These are phyloP conservation scores for Omphaloscelis lunosa DNA, from an alignment of 2,888 invertebrate species.

Conservation along the genomic window DNA sequence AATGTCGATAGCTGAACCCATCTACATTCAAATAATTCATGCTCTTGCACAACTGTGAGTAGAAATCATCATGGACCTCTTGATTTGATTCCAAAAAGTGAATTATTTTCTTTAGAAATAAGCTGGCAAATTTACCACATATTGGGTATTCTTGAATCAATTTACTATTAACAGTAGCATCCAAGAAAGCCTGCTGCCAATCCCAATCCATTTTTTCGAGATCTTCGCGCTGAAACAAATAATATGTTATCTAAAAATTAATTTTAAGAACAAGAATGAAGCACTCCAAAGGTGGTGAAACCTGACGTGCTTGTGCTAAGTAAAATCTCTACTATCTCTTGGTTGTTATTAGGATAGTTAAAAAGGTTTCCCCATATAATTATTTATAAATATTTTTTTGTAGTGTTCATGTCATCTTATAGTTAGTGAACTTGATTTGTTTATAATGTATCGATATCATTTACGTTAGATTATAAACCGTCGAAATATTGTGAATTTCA, in stretches of 20 bases:
- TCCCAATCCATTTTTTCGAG: constrained; percentile 82
- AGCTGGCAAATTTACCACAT: constrained; percentile 91
- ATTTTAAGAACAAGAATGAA: neutral
- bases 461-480: no score
- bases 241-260: neutral
- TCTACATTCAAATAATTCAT: constrained; percentile 80
- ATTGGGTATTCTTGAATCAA: constrained; percentile 91
- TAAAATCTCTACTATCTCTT: neutral
- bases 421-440: no score
- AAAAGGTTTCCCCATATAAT: neutral
- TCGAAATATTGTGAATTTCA: no score
- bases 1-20: constrained; percentile 92
- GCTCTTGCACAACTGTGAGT: constrained; percentile 89
- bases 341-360: neutral
- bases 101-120: constrained; percentile 92
- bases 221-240: constrained; percentile 76
- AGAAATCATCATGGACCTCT: constrained; percentile 93
- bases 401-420: neutral
- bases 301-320: neutral
- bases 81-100: constrained; percentile 88
- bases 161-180: constrained; percentile 90
- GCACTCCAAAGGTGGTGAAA: neutral
- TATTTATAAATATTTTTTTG: neutral
- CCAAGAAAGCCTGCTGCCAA: constrained; percentile 91
- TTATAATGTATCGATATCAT: no score